Evolutionary conservation across 2,113 vertebrate genomes (phyloP).

Genomic region (Gobio gobio): DNA sequence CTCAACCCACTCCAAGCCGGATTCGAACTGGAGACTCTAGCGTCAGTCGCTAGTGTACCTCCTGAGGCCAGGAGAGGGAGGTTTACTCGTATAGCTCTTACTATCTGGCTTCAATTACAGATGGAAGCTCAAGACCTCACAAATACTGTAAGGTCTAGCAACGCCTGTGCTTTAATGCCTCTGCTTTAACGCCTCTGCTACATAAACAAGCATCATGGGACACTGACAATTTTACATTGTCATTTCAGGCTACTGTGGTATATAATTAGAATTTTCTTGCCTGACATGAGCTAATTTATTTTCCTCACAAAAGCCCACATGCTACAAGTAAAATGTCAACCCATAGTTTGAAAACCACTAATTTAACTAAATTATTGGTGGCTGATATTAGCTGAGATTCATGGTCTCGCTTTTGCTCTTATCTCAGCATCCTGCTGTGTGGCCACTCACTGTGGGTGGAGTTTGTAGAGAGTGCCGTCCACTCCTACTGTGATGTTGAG

Average conservation of each 20-base stretch:
- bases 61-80: no score
- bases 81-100: no score
- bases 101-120: no score
- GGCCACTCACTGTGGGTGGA: slow-evolving; percentile 91
- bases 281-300: neutral
- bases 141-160: neutral
- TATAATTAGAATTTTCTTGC: neutral
- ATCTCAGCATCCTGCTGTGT: neutral
- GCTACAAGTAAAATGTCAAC: neutral
- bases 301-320: neutral
- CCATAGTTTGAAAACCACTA: neutral
- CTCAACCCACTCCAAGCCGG: no score
- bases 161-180: neutral
- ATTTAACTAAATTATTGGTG: neutral
- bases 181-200: neutral
- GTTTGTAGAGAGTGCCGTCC: slow-evolving; percentile 95
- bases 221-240: neutral
- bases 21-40: no score
- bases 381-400: neutral
- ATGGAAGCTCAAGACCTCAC: neutral
- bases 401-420: neutral
- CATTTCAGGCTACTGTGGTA: neutral
- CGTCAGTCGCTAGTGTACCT: no score
- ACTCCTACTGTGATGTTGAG: slow-evolving; percentile 90
- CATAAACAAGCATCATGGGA: neutral